Conservation (phyloP, 2,113 vertebrate species). For the Aix galericulata region DNA sequence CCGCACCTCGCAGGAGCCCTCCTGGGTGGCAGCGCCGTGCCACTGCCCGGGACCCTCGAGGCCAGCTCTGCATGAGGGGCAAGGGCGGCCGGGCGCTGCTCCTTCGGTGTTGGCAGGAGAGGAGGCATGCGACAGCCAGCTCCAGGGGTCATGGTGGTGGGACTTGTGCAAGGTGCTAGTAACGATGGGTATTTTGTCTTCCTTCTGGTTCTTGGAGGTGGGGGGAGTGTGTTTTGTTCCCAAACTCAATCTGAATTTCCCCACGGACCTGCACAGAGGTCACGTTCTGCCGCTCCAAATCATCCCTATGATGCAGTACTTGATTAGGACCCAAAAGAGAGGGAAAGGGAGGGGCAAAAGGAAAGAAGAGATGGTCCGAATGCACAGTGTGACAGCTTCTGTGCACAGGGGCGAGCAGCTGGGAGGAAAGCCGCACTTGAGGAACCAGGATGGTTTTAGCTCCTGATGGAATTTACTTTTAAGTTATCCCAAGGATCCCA, state of each 20-base stretch:
- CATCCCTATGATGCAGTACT: fast-evolving
- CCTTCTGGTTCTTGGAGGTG: background rate
- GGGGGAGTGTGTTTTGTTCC: background rate
- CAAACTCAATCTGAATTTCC: background rate
- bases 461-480: background rate
- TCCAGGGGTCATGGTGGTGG: fast-evolving
- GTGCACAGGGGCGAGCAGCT: background rate
- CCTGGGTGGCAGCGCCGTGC: background rate
- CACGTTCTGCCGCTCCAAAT: background rate
- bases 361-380: background rate
- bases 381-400: fast-evolving
- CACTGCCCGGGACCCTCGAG: background rate
- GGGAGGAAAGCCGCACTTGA: background rate
- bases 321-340: background rate
- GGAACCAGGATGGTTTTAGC: background rate
- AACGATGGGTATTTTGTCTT: background rate
- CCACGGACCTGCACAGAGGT: background rate
- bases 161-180: background rate
- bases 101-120: fast-evolving
- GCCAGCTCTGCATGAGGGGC: background rate
- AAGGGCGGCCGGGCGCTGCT: fast-evolving
- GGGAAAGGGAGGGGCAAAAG: background rate
- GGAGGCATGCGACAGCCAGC: background rate
- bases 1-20: conserved; percentile 52
- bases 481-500: background rate